These are phyloP conservation scores for Bradypus variegatus DNA, from an alignment of 2,797 vertebrate genomes.

Conservation along the genomic window DNA sequence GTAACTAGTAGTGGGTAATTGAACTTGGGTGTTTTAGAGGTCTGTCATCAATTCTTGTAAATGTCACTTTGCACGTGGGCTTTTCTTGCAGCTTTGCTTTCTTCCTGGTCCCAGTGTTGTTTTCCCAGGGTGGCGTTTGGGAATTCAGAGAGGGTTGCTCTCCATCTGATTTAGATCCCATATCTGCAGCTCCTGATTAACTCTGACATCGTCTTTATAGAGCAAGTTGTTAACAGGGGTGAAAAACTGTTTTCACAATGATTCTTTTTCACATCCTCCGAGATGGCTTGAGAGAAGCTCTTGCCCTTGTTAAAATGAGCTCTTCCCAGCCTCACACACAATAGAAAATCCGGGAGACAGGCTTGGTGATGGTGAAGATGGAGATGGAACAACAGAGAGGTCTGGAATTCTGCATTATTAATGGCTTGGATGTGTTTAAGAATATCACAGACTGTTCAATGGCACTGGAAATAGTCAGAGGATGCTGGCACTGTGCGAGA, in stretches of 20 bases:
- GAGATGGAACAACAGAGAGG: accelerated
- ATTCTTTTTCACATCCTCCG: not conserved
- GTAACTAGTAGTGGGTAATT: not conserved
- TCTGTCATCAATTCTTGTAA: conserved; percentile 34
- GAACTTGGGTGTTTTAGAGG: not conserved
- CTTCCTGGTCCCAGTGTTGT: not conserved
- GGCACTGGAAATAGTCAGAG: accelerated
- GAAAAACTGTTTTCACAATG: not conserved
- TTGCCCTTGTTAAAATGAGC: not conserved
- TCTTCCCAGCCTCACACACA: accelerated
- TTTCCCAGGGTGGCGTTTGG: not conserved
- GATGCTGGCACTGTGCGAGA: accelerated
- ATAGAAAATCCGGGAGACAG: accelerated
- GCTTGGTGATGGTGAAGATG: accelerated
- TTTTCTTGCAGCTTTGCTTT: not conserved
- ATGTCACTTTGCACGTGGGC: not conserved
- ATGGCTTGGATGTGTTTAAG: not conserved
- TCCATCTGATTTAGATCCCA: not conserved
- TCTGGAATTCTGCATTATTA: accelerated
- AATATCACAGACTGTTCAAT: too few relatives aligned
- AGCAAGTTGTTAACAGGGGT: conserved; percentile 29
- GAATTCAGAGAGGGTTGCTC: not conserved
- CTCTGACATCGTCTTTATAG: conserved; percentile 33
- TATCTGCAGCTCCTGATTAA: not conserved
- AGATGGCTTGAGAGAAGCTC: not conserved